These are phyloP conservation scores for Atlantisia rogersi DNA, from an alignment of 2,113 vertebrate genomes.

Conservation along the genomic window DNA sequence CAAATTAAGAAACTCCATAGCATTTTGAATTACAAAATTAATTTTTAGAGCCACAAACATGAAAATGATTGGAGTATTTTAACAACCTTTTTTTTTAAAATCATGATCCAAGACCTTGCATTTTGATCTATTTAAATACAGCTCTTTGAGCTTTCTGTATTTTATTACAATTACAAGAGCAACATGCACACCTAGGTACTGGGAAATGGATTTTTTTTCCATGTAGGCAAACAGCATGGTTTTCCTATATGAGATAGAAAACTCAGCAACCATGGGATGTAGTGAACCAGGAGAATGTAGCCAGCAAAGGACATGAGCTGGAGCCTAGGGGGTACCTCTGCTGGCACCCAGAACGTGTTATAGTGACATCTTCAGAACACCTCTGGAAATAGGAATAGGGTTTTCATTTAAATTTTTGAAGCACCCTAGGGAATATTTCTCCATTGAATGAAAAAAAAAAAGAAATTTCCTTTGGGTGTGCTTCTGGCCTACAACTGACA, in stretches of 20 bases:
- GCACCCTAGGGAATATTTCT: not conserved
- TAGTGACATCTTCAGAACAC: not conserved
- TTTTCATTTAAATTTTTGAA: not conserved
- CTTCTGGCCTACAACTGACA: not conserved
- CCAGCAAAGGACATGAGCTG: not conserved
- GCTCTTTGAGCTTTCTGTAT: not conserved
- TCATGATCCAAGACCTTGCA: not conserved
- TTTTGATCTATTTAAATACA: not conserved
- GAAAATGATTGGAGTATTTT: not conserved
- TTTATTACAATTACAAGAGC: slow-evolving; percentile 1
- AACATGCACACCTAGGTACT: not conserved
- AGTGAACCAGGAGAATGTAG: not conserved
- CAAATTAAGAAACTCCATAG: slow-evolving; percentile 36
- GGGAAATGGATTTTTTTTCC: not conserved
- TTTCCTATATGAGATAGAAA: not conserved
- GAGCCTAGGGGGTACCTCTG: not conserved
- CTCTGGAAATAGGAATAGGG: not conserved
- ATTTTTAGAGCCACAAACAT: slow-evolving; percentile 26
- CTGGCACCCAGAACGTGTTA: not conserved
- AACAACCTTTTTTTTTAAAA: not conserved
- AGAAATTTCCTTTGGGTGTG: not conserved
- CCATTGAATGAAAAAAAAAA: not conserved
- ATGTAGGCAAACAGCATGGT: not conserved
- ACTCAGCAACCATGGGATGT: not conserved
- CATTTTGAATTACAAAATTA: slow-evolving; percentile 43